These are phyloP conservation scores for Nephrotoma guestfalica DNA, from an alignment of 2,888 invertebrate species.

Conservation along the genomic window DNA sequence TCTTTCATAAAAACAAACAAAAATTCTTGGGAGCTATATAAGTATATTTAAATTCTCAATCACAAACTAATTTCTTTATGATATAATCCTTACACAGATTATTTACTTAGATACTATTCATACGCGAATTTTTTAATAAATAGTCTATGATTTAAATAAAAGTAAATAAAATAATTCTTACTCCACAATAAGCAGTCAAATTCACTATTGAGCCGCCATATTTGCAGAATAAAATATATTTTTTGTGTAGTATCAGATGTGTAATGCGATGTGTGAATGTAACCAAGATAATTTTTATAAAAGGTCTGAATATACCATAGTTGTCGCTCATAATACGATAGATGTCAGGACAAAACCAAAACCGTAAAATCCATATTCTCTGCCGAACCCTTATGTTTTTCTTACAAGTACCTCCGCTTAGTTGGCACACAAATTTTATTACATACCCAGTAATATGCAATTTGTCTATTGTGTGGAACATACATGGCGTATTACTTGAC, in stretches of 20 bases:
- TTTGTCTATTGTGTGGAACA: too few relatives aligned
- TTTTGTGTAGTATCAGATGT: not conserved
- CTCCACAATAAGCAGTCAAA: not conserved
- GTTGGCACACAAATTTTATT: too few relatives aligned
- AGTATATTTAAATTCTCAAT: not conserved
- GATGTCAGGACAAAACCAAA: conserved; percentile 6
- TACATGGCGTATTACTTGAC: too few relatives aligned
- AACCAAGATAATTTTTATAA: not conserved
- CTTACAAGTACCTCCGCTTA: too few relatives aligned
- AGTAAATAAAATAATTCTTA: not conserved
- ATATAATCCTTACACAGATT: not conserved
- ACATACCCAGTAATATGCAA: too few relatives aligned
- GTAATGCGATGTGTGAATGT: not conserved
- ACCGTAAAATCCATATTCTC: conserved; percentile 6
- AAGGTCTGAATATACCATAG: not conserved
- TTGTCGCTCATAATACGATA: not conserved
- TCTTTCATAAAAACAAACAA: not conserved
- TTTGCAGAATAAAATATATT: conserved; percentile 7
- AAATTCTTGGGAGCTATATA: not conserved
- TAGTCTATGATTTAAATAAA: not conserved
- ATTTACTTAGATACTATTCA: not conserved
- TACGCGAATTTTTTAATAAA: not conserved
- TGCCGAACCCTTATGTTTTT: too few relatives aligned
- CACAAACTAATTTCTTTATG: not conserved
- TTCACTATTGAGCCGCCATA: not conserved